Conservation (phyloP, 2,113 vertebrate species). For the Columbina picui region DNA sequence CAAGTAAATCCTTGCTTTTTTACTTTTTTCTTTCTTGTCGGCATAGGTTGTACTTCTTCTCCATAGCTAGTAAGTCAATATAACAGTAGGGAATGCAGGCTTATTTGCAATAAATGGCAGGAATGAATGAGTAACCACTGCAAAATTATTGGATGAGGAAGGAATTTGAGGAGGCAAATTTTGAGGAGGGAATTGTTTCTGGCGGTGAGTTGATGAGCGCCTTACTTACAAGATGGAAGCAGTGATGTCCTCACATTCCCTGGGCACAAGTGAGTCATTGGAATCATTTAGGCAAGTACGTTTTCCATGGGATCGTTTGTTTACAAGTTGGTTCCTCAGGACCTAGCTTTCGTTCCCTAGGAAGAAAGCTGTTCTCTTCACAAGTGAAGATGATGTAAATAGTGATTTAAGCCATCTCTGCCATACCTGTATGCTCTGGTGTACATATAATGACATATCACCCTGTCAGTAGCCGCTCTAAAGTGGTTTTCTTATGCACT, state of each 20-base stretch:
- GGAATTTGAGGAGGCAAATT: neutral
- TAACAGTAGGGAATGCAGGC: neutral
- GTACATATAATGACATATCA: neutral
- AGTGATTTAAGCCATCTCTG: neutral
- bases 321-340: neutral
- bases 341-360: neutral
- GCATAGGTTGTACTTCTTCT: neutral
- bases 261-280: neutral
- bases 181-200: neutral
- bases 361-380: neutral
- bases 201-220: neutral
- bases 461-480: neutral
- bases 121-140: neutral
- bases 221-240: neutral
- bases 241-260: neutral
- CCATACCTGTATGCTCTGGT: neutral
- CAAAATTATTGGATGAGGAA: neutral
- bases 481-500: neutral
- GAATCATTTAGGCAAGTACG: neutral
- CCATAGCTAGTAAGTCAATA: neutral
- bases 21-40: neutral
- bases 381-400: neutral
- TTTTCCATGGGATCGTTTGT: neutral
- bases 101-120: neutral
- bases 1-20: neutral